Base-by-base conservation (phyloP, 1,140 invertebrate species). In the Idris sp. region DNA sequence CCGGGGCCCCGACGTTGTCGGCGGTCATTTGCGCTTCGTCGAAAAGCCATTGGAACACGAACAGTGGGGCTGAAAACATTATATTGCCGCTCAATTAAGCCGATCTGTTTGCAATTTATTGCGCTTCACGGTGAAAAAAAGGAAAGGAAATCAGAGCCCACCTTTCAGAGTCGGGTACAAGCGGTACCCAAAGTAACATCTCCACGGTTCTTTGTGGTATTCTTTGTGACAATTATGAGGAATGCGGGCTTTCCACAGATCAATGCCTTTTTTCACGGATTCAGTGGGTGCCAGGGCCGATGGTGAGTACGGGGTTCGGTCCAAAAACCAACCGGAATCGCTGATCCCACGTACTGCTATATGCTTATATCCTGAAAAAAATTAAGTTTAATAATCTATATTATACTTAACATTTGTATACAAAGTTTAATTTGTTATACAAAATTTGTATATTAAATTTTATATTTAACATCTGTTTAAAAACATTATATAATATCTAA, bases 301-400 rank as follows among this genome's bases (percentile, higher is more conserved):
- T 0, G 88, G 89, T 31, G 86, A 88, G 81, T 89, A 94, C 14
- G 90, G 93, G 41, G 93, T 91, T 67, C 95, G 91, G 85, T 98
- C 96, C 13, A 98, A 85, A 79, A 98, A 98, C 97, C 96, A 98
- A 9, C 96, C 96, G 1, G 96, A 97, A 83, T 98, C 96, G 0
- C 94, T 92, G 0, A 96, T 90, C 8, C 94, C 95, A 1, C 92
- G 88, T 9, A 97, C 93, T 1, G 92, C 89, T 0, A 94, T 91
- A 40, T 92, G 90, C 3, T 87, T 86, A 5, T 91, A 85, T 1
- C 90, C 85, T 79, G 28, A 4, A 65, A 49, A 26, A 41, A n/a
- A n/a, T n/a, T n/a, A n/a, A n/a, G n/a, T n/a, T n/a, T n/a, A n/a
- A n/a, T n/a, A n/a, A n/a, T n/a, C n/a, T n/a, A n/a, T n/a, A n/a